Conservation (phyloP, 1,140 invertebrate genomes). For the Ganaspis sp. region DNA sequence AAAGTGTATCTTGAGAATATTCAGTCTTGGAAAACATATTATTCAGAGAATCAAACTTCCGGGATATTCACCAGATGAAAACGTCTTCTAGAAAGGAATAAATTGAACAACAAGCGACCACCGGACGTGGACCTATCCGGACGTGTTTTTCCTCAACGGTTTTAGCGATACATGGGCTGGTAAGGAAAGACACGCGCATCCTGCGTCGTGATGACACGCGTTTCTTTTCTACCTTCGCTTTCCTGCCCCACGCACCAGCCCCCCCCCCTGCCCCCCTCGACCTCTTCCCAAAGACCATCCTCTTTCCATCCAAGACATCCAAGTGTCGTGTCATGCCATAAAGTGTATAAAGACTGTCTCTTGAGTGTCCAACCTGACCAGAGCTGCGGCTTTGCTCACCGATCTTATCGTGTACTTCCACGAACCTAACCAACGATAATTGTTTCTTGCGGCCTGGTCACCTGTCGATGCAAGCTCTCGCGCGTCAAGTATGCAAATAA, state of each 20-base stretch:
- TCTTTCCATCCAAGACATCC: background rate
- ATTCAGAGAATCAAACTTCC: background rate
- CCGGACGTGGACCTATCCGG: constrained; percentile 4
- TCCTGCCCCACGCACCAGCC: background rate
- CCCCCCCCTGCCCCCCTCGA: background rate
- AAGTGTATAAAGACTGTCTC: constrained; percentile 14
- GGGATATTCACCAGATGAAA: background rate
- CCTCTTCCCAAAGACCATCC: background rate
- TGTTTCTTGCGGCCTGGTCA: constrained; percentile 13
- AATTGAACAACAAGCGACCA: background rate
- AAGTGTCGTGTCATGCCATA: constrained; percentile 9
- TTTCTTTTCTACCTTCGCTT: background rate
- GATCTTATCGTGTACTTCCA: constrained; percentile 17
- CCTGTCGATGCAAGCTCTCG: background rate
- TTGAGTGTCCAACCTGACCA: constrained; percentile 11
- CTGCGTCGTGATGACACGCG: constrained; percentile 29
- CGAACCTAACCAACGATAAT: constrained; percentile 23
- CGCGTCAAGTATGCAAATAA: constrained; percentile 18
- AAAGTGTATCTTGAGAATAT: no score
- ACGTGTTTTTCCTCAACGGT: constrained; percentile 15
- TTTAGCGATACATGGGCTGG: constrained; percentile 1
- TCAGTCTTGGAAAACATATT: no score
- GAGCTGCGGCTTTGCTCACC: background rate
- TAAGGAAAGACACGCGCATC: constrained; percentile 28
- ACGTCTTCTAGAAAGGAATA: background rate